phyloP scores from a whole-genome alignment of 2,113 vertebrate genomes.

The Anhinga rufa region DNA sequence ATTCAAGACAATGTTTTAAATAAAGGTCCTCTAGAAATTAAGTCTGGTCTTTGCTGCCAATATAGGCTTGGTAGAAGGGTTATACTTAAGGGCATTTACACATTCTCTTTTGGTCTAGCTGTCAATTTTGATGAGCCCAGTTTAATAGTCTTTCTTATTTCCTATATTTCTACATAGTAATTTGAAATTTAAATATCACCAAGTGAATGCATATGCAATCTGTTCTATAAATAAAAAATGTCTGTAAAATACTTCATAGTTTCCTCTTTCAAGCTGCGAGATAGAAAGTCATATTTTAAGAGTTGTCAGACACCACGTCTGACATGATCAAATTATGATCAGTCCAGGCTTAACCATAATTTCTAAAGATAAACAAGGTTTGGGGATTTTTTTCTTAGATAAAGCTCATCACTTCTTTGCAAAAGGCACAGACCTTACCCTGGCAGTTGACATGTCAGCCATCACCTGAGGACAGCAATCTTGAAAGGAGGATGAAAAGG shows the following conservation, averaged over 20 bases:
- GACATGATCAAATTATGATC: neutral
- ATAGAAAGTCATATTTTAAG: neutral
- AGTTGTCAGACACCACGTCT: neutral
- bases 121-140: neutral
- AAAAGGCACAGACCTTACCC: neutral
- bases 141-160: constrained; percentile 8
- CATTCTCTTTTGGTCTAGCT: neutral
- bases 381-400: neutral
- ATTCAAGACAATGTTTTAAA: neutral
- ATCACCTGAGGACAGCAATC: neutral
- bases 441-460: neutral
- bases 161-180: neutral
- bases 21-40: neutral
- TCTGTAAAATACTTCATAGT: neutral
- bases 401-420: neutral
- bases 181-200: constrained; percentile 36
- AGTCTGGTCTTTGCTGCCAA: neutral
- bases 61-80: neutral
- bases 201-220: neutral
- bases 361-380: neutral
- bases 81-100: neutral
- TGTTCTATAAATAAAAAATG: constrained; percentile 20
- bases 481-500: neutral
- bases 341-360: neutral
- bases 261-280: neutral